Conservation (phyloP, 2,888 invertebrate species). For the Aleiodes alternator region DNA sequence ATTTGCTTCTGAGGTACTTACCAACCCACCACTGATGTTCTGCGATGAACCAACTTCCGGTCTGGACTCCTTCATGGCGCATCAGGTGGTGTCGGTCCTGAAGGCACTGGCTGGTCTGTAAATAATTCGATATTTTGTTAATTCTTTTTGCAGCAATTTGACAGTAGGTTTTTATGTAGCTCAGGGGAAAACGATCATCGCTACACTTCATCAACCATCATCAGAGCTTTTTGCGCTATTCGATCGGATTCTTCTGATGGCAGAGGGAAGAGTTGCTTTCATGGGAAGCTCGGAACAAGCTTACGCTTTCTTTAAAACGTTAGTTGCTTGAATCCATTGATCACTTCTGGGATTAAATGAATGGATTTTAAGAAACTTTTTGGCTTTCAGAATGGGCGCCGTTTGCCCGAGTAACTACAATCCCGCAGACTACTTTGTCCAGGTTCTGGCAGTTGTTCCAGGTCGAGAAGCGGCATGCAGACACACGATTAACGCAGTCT, state of each 20-base stretch:
- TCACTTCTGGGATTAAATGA: not conserved
- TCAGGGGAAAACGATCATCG: conserved; percentile 92
- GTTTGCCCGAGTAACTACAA: conserved; percentile 93
- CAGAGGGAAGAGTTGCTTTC: conserved; percentile 93
- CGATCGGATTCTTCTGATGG: conserved; percentile 91
- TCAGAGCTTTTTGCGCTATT: conserved; percentile 94
- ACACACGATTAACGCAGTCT: conserved; percentile 86
- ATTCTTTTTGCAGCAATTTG: conserved; percentile 1
- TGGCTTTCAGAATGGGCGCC: conserved; percentile 81
- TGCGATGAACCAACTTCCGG: conserved; percentile 99
- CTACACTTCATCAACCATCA: conserved; percentile 97
- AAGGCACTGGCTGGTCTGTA: conserved; percentile 81
- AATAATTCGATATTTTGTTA: not conserved
- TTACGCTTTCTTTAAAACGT: conserved; percentile 88
- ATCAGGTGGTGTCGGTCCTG: conserved; percentile 86
- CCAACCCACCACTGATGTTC: conserved; percentile 95
- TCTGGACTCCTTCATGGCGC: conserved; percentile 97
- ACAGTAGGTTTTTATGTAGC: conserved; percentile 62
- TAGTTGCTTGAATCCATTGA: conserved; percentile 67
- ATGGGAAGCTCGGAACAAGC: conserved; percentile 89
- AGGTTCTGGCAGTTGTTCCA: conserved; percentile 90
- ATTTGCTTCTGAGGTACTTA: conserved; percentile 97
- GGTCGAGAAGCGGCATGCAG: conserved; percentile 88
- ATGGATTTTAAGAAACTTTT: conserved; percentile 13
- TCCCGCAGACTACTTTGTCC: conserved; percentile 95